Percentiles rank a stretch among this genome's conserved stretches.
phyloP scores from a whole-genome alignment of 2,888 invertebrate genomes.

The Cepaea hortensis region DNA sequence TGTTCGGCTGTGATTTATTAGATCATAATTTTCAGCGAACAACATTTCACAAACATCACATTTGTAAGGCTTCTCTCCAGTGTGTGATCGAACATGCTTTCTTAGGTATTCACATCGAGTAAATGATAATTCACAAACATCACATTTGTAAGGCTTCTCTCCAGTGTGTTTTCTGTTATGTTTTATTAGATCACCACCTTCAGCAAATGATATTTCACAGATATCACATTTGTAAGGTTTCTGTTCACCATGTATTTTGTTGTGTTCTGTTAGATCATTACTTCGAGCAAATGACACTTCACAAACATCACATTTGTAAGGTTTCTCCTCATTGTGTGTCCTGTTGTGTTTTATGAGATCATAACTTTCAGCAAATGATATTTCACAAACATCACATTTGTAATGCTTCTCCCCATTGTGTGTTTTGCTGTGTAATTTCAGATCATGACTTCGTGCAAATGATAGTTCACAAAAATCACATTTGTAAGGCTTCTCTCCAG shows the following conservation, averaged over 20 bases:
- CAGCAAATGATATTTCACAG: background rate
- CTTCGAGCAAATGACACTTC: no score
- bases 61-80: background rate
- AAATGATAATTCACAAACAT: background rate
- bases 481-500: background rate
- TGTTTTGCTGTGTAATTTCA: background rate
- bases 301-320: no score
- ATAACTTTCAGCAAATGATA: no score
- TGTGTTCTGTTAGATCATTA: no score
- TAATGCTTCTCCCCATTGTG: no score
- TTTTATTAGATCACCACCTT: background rate
- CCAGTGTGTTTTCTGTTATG: background rate
- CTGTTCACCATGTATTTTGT: background rate
- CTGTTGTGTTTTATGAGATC: no score
- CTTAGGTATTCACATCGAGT: background rate
- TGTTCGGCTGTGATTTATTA: background rate
- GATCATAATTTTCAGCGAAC: background rate
- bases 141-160: background rate
- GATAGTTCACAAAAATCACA: background rate
- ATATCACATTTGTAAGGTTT: conserved; percentile 16
- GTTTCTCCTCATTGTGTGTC: no score
- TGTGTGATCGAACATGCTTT: background rate
- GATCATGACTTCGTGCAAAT: background rate
- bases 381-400: no score
- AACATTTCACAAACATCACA: background rate